Evolutionary conservation across 2,113 vertebrate species (phyloP), one percentile per base, ranked within the genome.

Genomic region (Colius striatus): DNA sequence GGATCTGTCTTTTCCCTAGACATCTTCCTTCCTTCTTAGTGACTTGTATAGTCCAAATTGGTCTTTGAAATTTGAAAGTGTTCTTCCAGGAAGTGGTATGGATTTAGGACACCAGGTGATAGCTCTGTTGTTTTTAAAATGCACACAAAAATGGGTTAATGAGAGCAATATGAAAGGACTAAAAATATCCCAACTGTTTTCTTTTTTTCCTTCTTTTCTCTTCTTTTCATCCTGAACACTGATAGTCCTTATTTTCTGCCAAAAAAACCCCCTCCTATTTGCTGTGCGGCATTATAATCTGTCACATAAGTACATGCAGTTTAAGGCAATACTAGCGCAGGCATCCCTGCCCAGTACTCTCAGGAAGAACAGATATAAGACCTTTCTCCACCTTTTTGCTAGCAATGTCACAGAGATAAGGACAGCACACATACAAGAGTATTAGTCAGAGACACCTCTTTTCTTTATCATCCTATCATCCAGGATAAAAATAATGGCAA

Each of bases 91-190:
- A 80, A 91, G 41, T 30, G 15, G 26, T 61, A 55, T 30, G 30
- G n/a, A 91, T 95, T 90, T 86, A 74, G 82, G 72, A 77, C 55
- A 51, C 30, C 43, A 32, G 32, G 18, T 38, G 47, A 77, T 79
- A 63, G 14, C 41, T 80, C 58, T 76, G 58, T 78, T 90, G 29
- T 84, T 94, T 91, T 85, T 38, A 34, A 89, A 82, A 80, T 18
- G 25, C 22, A 36, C 18, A 32, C 55, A 75, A 68, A 96, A 90
- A 67, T 73, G 67, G 32, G 74, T 92, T 95, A 87, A 87, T 76
- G 43, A 62, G 85, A 91, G 29, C 48, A 86, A 41, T 76, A 67
- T 84, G 60, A 79, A 91, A 88, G 29, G 30, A 62, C 54, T 80
- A 86, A 95, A 94, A 96, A 93, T 89, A 92, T 5, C 41, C 19